A percentile compares a stretch with the other conserved stretches of the same genome.
These are phyloP conservation scores for Drosophila robusta DNA, from an alignment of 2,888 invertebrate species.

Conservation along the genomic window DNA sequence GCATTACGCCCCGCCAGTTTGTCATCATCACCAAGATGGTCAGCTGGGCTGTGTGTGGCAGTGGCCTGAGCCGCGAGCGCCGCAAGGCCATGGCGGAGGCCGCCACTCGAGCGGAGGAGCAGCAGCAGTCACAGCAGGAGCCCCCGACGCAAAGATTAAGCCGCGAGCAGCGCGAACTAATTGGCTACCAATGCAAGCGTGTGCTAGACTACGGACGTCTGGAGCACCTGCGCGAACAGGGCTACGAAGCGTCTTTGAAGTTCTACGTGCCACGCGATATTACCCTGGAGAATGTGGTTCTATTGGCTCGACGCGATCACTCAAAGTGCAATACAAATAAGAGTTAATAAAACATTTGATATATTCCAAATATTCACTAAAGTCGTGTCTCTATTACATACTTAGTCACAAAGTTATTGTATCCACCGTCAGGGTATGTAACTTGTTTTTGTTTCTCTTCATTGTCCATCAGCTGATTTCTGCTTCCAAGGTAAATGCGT, in stretches of 20 bases:
- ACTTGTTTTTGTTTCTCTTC: neutral
- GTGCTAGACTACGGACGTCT: constrained; percentile 92
- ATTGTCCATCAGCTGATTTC: constrained; percentile 37
- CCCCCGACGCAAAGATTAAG: constrained; percentile 55
- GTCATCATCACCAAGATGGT: constrained; percentile 92
- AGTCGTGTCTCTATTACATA: too few species aligned
- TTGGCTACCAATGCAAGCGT: constrained; percentile 91
- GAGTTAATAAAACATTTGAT: neutral
- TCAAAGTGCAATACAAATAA: constrained; percentile 38
- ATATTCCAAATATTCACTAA: neutral
- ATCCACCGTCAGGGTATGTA: too few species aligned
- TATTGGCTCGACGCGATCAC: constrained; percentile 86
- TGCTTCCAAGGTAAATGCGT: constrained; percentile 14
- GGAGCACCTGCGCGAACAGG: constrained; percentile 87
- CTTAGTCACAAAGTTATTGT: too few species aligned
- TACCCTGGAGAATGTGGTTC: constrained; percentile 92
- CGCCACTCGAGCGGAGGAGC: constrained; percentile 33
- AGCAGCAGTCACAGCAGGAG: constrained; percentile 17
- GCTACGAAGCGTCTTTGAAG: constrained; percentile 88
- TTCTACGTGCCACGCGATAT: constrained; percentile 88
- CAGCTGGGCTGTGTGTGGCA: constrained; percentile 96
- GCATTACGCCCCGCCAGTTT: constrained; percentile 88
- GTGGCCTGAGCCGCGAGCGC: constrained; percentile 87
- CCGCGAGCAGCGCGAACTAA: constrained; percentile 86
- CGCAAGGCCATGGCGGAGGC: constrained; percentile 72